Evolutionary conservation across 2,888 invertebrate genomes (phyloP).

Genomic region (Aethes cnicana): DNA sequence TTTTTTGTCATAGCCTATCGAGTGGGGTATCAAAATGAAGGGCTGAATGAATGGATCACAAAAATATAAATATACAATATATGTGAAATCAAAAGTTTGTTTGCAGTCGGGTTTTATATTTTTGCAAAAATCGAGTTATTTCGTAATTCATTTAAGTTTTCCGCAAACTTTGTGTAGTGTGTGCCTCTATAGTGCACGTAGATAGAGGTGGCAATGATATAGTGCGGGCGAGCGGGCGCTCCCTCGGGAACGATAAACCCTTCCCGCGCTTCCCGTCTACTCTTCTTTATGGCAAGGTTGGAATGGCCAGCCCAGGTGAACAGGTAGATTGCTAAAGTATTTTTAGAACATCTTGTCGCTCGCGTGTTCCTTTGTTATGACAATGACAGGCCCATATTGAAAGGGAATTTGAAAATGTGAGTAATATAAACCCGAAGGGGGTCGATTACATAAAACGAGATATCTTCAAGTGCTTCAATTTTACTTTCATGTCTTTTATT

Average conservation of each 20-base stretch:
- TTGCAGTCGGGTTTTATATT: too few relatives aligned
- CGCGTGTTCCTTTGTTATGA: slow-evolving; percentile 77
- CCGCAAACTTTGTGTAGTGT: slow-evolving; percentile 49
- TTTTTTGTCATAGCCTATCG: too few relatives aligned
- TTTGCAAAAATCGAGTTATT: too few relatives aligned
- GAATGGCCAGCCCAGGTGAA: slow-evolving; percentile 79
- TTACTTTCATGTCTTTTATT: too few relatives aligned
- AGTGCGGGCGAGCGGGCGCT: slow-evolving; percentile 76
- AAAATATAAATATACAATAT: too few relatives aligned
- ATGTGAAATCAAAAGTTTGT: too few relatives aligned
- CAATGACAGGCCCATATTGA: slow-evolving; percentile 67
- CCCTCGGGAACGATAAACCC: slow-evolving; percentile 81
- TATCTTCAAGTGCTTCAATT: too few relatives aligned
- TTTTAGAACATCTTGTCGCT: slow-evolving; percentile 80
- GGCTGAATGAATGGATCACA: too few relatives aligned
- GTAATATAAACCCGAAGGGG: slow-evolving; percentile 35
- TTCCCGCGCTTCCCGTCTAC: slow-evolving; percentile 77
- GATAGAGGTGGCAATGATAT: slow-evolving; percentile 79
- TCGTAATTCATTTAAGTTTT: slow-evolving; percentile 32
- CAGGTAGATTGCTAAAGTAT: slow-evolving; percentile 81
- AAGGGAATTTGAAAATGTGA: slow-evolving; percentile 64
- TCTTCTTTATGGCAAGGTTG: slow-evolving; percentile 81
- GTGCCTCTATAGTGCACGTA: slow-evolving; percentile 58
- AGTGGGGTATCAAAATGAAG: too few relatives aligned
- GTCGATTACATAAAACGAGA: neutral